A percentile compares a stretch with the other conserved stretches of the same genome.
Evolutionary conservation across 1,140 invertebrate species (phyloP).

Genomic region (Hirudo medicinalis): DNA sequence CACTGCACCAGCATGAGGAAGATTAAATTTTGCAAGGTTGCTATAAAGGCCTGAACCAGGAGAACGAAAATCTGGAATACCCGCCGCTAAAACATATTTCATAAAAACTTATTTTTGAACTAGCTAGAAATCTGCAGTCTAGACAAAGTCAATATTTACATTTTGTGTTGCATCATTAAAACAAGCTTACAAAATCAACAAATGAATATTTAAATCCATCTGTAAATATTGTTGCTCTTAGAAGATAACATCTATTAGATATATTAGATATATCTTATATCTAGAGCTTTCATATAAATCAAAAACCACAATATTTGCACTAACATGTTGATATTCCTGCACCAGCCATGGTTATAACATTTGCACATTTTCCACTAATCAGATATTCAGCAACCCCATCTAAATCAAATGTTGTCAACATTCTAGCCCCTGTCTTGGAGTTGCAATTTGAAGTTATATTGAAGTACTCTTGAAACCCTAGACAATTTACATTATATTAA

Average conservation of each 20-base stretch:
- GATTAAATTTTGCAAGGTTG: slow-evolving; percentile 76
- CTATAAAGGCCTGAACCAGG: slow-evolving; percentile 81
- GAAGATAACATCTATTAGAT: too few relatives aligned
- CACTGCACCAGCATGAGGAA: slow-evolving; percentile 82
- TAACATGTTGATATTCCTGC: slow-evolving; percentile 88
- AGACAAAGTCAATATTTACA: background rate
- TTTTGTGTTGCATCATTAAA: too few relatives aligned
- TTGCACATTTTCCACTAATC: slow-evolving; percentile 57
- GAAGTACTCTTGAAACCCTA: too few relatives aligned
- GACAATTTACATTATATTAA: too few relatives aligned
- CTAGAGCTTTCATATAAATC: background rate
- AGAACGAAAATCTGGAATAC: slow-evolving; percentile 86
- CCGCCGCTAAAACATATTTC: slow-evolving; percentile 57
- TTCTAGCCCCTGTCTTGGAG: background rate
- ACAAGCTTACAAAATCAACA: background rate
- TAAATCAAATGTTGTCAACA: slow-evolving; percentile 31
- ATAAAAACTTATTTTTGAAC: background rate
- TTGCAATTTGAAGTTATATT: background rate
- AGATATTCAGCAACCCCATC: slow-evolving; percentile 60
- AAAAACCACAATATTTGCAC: slow-evolving; percentile 24
- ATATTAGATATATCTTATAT: too few relatives aligned
- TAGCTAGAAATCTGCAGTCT: background rate
- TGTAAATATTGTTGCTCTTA: background rate
- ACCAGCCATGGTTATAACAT: slow-evolving; percentile 80
- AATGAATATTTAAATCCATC: background rate